Evolutionary conservation across 2,797 vertebrate genomes (phyloP).

Genomic region (Sebastes umbrosus): DNA sequence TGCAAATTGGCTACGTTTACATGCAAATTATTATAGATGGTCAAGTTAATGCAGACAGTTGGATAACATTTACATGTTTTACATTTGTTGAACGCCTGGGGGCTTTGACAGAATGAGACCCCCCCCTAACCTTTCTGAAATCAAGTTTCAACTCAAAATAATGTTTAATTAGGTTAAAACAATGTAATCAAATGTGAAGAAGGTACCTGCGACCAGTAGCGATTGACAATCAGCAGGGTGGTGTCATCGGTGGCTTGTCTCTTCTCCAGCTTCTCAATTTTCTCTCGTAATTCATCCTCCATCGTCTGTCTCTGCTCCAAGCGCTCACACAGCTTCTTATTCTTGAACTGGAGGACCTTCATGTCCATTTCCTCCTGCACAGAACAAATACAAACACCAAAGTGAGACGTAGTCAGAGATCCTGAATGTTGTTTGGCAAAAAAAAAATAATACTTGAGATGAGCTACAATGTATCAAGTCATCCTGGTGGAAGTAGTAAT

Average conservation of each 20-base stretch:
- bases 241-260: conserved; percentile 94
- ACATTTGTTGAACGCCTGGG: not conserved
- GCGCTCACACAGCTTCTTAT: conserved; percentile 93
- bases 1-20: too few relatives aligned
- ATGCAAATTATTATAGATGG: not conserved
- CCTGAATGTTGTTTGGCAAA: not conserved
- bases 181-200: not conserved
- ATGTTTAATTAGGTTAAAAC: not conserved
- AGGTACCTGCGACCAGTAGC: conserved; percentile 92
- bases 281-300: conserved; percentile 93
- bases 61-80: not conserved
- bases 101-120: not conserved
- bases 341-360: conserved; percentile 96
- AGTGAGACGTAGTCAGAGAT: not conserved
- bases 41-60: not conserved
- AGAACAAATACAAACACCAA: not conserved
- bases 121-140: not conserved
- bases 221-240: conserved; percentile 92
- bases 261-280: conserved; percentile 95
- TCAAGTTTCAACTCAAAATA: not conserved
- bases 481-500: not conserved
- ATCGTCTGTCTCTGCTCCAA: conserved; percentile 92
- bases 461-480: not conserved
- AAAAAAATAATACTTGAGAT: not conserved
- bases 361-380: conserved; percentile 95